phyloP scores from a whole-genome alignment of 1,140 invertebrate genomes.

The Monomorium pharaonis region DNA sequence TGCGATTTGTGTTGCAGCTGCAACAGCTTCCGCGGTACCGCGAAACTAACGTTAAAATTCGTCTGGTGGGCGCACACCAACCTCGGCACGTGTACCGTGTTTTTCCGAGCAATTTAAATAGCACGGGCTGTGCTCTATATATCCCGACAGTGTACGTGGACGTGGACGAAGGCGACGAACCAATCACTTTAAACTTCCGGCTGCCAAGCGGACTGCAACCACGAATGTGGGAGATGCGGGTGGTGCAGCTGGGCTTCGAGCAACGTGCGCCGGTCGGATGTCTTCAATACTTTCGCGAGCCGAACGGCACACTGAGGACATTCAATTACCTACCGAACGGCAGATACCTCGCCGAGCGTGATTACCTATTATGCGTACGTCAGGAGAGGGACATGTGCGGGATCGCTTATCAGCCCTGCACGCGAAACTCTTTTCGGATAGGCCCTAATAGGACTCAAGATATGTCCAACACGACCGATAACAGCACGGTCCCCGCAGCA shows the following conservation, averaged over 20 bases:
- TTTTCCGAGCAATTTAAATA: conserved; percentile 24
- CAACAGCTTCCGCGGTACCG: neutral
- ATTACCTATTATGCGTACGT: conserved; percentile 91
- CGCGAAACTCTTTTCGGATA: conserved; percentile 91
- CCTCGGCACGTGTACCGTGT: neutral
- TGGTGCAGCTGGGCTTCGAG: conserved; percentile 90
- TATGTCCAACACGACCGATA: conserved; percentile 44
- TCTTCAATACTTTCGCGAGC: conserved; percentile 88
- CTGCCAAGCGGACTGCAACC: conserved; percentile 86
- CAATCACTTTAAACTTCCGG: conserved; percentile 86
- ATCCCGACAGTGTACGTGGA: conserved; percentile 88
- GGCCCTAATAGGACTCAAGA: conserved; percentile 82
- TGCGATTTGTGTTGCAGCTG: too few relatives aligned
- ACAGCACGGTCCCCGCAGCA: conserved; percentile 58
- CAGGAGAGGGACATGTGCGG: conserved; percentile 90
- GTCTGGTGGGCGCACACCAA: neutral
- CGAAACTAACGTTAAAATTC: neutral
- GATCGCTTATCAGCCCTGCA: conserved; percentile 91
- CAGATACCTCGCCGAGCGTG: conserved; percentile 91
- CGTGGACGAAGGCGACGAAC: conserved; percentile 85
- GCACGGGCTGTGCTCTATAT: neutral
- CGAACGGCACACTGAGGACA: conserved; percentile 88
- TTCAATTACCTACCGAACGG: conserved; percentile 93
- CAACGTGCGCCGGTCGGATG: conserved; percentile 91
- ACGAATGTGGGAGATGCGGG: conserved; percentile 91